Base-by-base conservation (phyloP, 2,113 vertebrate species). In the Pristiophorus japonicus region DNA sequence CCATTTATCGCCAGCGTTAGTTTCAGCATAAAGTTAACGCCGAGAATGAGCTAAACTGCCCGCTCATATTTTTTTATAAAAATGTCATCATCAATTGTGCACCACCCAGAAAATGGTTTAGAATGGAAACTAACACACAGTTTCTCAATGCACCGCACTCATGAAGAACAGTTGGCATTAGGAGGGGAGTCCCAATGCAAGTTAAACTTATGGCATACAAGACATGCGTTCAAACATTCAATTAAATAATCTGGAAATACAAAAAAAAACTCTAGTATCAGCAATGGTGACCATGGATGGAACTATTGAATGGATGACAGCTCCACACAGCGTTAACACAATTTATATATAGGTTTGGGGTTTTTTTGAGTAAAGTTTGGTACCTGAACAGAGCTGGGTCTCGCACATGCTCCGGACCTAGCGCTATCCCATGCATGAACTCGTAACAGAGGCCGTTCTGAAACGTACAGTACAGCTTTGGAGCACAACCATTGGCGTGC, bases 361-460 rank as follows among this genome's bases (percentile, higher is more conserved):
- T n/a, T n/a, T n/a, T n/a, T n/a, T n/a, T 30, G n/a, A 92, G 55
- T 92, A 92, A 92, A 63, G 4, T 18, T 10, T 92, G 42, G 95
- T 65, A 99, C 99, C 99, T 98, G 97, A 98, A 98, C 95, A 99
- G 96, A 62, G n/a, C 96, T 0, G 99, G 98, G 42, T 99, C 98
- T 65, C 98, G 96, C 94, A 99, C 98, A 16, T 99, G 98, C 96
- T 98, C 96, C 0, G 98, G 98, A 0, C 98, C 98, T 91, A 99
- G 98, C 0, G 99, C 99, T 0, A 98, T 97, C 24, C 99, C 99
- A 0, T 98, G 98, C 97, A 99, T 97, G 96, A 99, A 99, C 96
- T 99, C 98, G 18, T 99, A 99, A 97, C 99, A 99, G 95, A 99
- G 98, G 94, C 99, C 99, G 0, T 99, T 99, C 97, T 98, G 98